Evolutionary conservation across 1,140 invertebrate genomes (phyloP).

Genomic region (Atopsyche davidsoni): DNA sequence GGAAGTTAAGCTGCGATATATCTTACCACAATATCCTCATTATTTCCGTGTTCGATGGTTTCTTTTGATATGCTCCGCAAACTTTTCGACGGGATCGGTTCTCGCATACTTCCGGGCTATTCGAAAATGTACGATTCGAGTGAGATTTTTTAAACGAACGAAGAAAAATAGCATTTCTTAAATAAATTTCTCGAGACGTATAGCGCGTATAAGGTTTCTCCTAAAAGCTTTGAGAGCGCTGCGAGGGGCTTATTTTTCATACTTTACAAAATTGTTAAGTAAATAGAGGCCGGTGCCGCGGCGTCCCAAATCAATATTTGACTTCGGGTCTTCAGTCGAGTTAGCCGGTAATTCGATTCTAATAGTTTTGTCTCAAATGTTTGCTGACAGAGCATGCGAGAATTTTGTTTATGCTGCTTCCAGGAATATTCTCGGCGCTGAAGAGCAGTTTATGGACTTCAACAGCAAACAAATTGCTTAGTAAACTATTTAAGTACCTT

Average conservation of each 20-base stretch:
- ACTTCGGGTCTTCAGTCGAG: slow-evolving; percentile 19
- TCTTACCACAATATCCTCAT: too few relatives aligned
- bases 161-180: slow-evolving; percentile 6
- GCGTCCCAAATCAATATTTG: slow-evolving; percentile 23
- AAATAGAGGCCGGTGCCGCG: slow-evolving; percentile 13
- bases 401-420: slow-evolving; percentile 8
- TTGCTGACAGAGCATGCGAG: slow-evolving; percentile 10
- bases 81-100: too few relatives aligned
- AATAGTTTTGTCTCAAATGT: slow-evolving; percentile 23
- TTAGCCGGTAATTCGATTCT: slow-evolving; percentile 23
- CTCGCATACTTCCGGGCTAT: too few relatives aligned
- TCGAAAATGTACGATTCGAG: too few relatives aligned
- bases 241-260: slow-evolving; percentile 25
- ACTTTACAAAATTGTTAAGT: slow-evolving; percentile 22
- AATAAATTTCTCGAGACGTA: background rate
- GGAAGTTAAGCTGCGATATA: too few relatives aligned
- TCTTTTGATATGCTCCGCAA: slow-evolving; percentile 3
- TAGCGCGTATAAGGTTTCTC: slow-evolving; percentile 19
- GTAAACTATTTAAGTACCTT: too few relatives aligned
- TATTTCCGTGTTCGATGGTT: background rate
- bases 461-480: too few relatives aligned
- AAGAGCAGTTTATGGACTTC: too few relatives aligned
- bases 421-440: slow-evolving; percentile 10
- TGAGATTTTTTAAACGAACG: too few relatives aligned
- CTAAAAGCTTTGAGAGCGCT: slow-evolving; percentile 20